Percentiles rank a stretch among this genome's conserved stretches.
Evolutionary conservation across 2,888 invertebrate genomes (phyloP).

Genomic region (Osedax frankpressi): DNA sequence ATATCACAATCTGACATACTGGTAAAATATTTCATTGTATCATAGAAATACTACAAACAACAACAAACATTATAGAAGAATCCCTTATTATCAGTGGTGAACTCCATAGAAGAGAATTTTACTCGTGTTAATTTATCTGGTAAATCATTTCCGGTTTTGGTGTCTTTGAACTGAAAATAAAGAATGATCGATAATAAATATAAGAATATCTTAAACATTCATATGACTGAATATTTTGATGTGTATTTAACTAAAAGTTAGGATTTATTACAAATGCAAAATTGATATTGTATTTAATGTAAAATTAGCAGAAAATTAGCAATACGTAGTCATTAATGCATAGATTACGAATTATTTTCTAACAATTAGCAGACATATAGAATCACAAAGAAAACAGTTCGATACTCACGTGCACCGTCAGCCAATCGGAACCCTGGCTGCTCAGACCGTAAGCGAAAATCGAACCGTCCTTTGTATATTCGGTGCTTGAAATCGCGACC

Average conservation of each 20-base stretch:
- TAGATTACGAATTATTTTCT: too few relatives aligned
- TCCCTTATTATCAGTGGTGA: conserved; percentile 88
- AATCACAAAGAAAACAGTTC: background rate
- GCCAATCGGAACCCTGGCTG: conserved; percentile 89
- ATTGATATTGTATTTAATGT: too few relatives aligned
- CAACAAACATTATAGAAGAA: conserved; percentile 66
- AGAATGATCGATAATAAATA: too few relatives aligned
- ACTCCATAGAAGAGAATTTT: conserved; percentile 77
- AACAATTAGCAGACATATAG: background rate
- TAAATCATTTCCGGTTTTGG: conserved; percentile 61
- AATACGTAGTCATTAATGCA: too few relatives aligned
- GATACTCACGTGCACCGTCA: conserved; percentile 56
- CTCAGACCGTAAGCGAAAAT: conserved; percentile 82
- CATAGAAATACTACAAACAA: too few relatives aligned
- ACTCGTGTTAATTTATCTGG: conserved; percentile 78
- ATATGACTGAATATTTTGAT: too few relatives aligned
- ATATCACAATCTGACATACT: too few relatives aligned
- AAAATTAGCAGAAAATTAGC: too few relatives aligned
- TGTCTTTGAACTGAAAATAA: conserved; percentile 38
- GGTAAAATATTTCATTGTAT: too few relatives aligned
- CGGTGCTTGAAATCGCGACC: conserved; percentile 34
- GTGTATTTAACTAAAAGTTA: too few relatives aligned
- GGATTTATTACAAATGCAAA: too few relatives aligned
- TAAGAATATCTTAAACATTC: too few relatives aligned
- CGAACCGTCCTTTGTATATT: conserved; percentile 68